Percentiles rank a stretch among this genome's conserved stretches.
Conservation (phyloP, 2,113 vertebrate genomes). For the rat (Rattus norvegicus) region GRCr8 NC_086020.1:131529501-131530000, state of each 20-base stretch:
- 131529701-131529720: not conserved
- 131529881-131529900: not conserved
- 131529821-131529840: conserved; percentile 41
- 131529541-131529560: not conserved
- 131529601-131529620: not conserved
- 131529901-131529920: not conserved
- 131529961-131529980: not conserved
- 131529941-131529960: not conserved
- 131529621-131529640: not conserved
- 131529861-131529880: not conserved
- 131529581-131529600: conserved; percentile 10
- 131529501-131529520: not conserved
- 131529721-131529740: conserved; percentile 19
- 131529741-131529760: not conserved
- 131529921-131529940: not conserved
- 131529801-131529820: not conserved
- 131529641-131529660: not conserved
- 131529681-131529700: not conserved
- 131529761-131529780: not conserved
- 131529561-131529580: not conserved
- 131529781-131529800: not conserved
- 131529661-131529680: not conserved
- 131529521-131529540: not conserved
- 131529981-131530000: not conserved
- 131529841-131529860: not conserved